Conservation (phyloP, 2,113 vertebrate species). For the Proteles cristata region DNA sequence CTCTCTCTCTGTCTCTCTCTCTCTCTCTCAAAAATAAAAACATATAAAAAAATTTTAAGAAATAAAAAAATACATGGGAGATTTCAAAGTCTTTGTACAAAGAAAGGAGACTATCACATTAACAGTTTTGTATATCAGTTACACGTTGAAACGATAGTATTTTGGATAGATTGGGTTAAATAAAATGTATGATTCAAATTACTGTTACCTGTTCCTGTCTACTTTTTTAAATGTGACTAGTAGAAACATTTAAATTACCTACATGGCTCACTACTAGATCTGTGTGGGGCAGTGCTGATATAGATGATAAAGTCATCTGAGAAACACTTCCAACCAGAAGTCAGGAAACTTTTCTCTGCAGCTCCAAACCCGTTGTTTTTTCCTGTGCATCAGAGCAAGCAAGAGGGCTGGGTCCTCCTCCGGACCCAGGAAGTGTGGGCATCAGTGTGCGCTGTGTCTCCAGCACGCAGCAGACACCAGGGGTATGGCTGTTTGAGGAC, state of each 20-base stretch:
- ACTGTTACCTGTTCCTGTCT: not conserved
- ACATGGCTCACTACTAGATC: not conserved
- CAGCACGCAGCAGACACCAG: not conserved
- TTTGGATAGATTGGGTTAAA: not conserved
- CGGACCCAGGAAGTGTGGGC: not conserved
- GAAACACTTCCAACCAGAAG: not conserved
- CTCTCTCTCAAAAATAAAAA: too few relatives aligned
- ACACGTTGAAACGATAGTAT: not conserved
- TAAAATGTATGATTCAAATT: not conserved
- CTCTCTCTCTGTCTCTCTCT: too few relatives aligned
- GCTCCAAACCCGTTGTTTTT: not conserved
- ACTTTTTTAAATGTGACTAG: not conserved
- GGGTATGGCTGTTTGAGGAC: not conserved
- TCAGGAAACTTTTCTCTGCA: not conserved
- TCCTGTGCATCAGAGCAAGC: not conserved
- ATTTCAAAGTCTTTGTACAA: not conserved
- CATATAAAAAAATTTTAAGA: too few relatives aligned
- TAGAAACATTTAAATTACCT: not conserved
- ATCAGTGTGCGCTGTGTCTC: not conserved
- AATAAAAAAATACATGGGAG: not conserved
- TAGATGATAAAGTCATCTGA: not conserved
- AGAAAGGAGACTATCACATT: not conserved
- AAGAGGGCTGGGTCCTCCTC: not conserved
- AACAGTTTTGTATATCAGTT: not conserved
- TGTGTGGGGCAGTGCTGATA: not conserved